These are phyloP conservation scores for Maccullochella peelii DNA, from an alignment of 2,113 vertebrate genomes.

Conservation along the genomic window DNA sequence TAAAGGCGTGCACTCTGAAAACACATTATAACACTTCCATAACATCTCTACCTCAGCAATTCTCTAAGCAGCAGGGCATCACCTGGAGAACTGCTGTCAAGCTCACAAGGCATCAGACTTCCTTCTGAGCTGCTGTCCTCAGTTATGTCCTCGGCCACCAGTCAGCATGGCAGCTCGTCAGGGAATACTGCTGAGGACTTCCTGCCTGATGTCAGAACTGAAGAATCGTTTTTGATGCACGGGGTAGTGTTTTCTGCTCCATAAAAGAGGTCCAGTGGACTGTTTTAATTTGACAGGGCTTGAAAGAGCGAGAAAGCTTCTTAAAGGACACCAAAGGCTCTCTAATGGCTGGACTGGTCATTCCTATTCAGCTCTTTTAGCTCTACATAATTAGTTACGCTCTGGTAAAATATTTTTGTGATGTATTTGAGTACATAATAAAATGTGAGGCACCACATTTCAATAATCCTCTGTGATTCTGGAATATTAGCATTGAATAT, in stretches of 20 bases:
- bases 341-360: neutral
- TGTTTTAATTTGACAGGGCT: constrained; percentile 18
- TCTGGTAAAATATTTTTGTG: constrained; percentile 13
- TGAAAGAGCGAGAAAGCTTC: neutral
- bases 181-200: neutral
- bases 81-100: constrained; percentile 14
- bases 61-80: constrained; percentile 17
- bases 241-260: neutral
- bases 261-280: neutral
- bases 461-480: constrained; percentile 17
- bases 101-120: constrained; percentile 6
- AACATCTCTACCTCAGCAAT: constrained; percentile 20
- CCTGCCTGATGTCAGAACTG: neutral
- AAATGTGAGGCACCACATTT: constrained; percentile 2
- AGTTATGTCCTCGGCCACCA: neutral
- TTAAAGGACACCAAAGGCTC: neutral
- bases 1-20: neutral
- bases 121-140: neutral
- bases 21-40: neutral
- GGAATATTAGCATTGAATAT: constrained; percentile 26
- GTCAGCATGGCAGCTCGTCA: neutral
- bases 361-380: neutral
- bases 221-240: neutral
- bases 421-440: constrained; percentile 24
- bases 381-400: neutral